These are phyloP conservation scores for Periophthalmus magnuspinnatus DNA, from an alignment of 2,797 vertebrate genomes.

Conservation along the genomic window DNA sequence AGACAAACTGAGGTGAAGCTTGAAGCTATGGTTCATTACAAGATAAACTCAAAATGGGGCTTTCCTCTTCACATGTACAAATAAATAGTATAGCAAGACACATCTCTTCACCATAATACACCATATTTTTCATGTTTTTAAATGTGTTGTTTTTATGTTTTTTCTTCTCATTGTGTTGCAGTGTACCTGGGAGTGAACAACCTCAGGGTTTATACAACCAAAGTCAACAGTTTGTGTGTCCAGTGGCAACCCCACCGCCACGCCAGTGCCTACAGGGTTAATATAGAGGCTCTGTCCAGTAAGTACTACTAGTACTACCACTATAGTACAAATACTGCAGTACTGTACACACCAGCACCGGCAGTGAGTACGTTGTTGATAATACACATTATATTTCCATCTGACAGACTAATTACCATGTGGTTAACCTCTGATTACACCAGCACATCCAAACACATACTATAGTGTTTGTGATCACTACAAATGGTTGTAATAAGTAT, in stretches of 20 bases:
- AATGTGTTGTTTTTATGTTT: background rate
- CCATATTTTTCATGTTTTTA: too few species aligned
- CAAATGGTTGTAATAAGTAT: too few species aligned
- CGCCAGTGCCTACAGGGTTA: constrained; percentile 82
- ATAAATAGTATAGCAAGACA: background rate
- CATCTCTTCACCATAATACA: too few species aligned
- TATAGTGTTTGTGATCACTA: too few species aligned
- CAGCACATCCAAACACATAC: too few species aligned
- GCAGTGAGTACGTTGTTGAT: constrained; percentile 1
- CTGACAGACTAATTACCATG: too few species aligned
- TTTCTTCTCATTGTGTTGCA: constrained; percentile 39
- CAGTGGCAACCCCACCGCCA: constrained; percentile 91
- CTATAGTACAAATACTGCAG: background rate
- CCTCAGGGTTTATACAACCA: constrained; percentile 81
- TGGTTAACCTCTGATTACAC: too few species aligned
- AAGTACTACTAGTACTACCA: constrained; percentile 58
- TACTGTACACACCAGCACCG: background rate
- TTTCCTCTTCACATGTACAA: background rate
- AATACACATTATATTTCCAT: too few species aligned
- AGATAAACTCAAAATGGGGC: background rate
- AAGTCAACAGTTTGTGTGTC: constrained; percentile 82
- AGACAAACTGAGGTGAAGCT: background rate
- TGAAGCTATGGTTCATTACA: background rate
- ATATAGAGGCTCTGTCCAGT: constrained; percentile 84
- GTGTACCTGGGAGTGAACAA: constrained; percentile 86